A percentile compares a stretch with the other conserved stretches of the same genome.
Conservation (phyloP, 30 jellyfish, hydroid and myxozoan species). For the Turritopsis dohrnii region DNA sequence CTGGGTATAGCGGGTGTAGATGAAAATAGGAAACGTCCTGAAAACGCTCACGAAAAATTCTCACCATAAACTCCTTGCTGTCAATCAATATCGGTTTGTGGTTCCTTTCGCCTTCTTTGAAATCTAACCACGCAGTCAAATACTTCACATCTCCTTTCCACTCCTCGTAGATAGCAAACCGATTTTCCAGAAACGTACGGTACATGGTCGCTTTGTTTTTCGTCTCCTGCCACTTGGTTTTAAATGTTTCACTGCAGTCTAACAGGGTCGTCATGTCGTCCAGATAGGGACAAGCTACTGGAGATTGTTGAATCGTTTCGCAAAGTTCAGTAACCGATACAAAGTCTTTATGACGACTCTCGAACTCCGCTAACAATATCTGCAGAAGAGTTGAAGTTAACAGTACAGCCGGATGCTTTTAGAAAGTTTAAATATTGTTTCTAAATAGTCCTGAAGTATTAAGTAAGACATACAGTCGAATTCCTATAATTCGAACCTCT, state of each 20-base stretch:
- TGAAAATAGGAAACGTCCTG: too few species aligned
- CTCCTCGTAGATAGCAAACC: constrained; percentile 6
- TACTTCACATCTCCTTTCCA: constrained; percentile 23
- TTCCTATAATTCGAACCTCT: too few species aligned
- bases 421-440: too few species aligned
- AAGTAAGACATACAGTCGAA: too few species aligned
- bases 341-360: constrained; percentile 62
- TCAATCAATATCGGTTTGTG: not conserved
- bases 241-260: constrained; percentile 59
- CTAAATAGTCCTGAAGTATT: too few species aligned
- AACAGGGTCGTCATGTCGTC: constrained; percentile 46
- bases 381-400: too few species aligned
- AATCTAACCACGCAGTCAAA: constrained; percentile 10
- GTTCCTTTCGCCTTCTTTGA: not conserved
- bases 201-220: constrained; percentile 19
- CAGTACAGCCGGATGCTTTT: too few species aligned
- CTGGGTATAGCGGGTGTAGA: too few species aligned
- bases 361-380: constrained; percentile 71
- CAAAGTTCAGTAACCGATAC: constrained; percentile 69
- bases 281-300: constrained; percentile 76
- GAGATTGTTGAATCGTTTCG: constrained; percentile 55
- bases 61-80: not conserved
- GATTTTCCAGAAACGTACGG: constrained; percentile 22
- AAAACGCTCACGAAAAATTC: too few species aligned
- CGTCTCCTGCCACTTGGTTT: constrained; percentile 61